A percentile compares a stretch with the other conserved stretches of the same genome.
Conservation (phyloP, 2,797 vertebrate species). For the Lagorchestes hirsutus region DNA sequence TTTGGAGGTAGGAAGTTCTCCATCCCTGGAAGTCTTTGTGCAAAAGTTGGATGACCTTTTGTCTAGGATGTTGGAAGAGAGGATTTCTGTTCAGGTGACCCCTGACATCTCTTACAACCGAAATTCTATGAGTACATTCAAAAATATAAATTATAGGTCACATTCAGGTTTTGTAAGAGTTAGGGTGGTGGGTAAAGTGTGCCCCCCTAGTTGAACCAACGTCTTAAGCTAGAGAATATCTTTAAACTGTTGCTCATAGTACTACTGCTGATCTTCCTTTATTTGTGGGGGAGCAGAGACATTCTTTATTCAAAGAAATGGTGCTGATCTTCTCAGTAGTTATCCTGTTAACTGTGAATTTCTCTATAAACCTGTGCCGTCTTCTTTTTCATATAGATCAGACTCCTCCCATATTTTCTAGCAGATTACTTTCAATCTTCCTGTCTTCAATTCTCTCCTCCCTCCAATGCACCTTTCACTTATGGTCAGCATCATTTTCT, state of each 20-base stretch:
- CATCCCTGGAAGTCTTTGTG: background rate
- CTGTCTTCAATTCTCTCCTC: background rate
- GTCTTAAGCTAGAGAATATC: background rate
- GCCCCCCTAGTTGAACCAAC: background rate
- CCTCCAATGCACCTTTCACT: background rate
- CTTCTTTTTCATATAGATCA: background rate
- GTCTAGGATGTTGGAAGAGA: background rate
- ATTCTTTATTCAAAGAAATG: background rate
- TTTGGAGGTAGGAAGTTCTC: background rate
- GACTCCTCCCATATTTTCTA: background rate
- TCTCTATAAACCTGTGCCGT: background rate
- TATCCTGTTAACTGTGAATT: background rate
- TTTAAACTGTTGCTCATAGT: background rate
- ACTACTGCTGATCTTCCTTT: background rate
- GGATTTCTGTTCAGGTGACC: background rate
- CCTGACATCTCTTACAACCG: background rate
- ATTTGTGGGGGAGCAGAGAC: background rate
- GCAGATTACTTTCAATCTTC: background rate
- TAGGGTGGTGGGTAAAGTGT: background rate
- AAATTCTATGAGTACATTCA: background rate
- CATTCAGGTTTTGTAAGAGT: background rate
- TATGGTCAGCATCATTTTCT: background rate
- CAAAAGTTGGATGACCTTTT: background rate
- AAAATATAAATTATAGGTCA: background rate
- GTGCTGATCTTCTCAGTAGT: background rate